Evolutionary conservation across 2,888 invertebrate species (phyloP).

Genomic region (Clusia tigrina): DNA sequence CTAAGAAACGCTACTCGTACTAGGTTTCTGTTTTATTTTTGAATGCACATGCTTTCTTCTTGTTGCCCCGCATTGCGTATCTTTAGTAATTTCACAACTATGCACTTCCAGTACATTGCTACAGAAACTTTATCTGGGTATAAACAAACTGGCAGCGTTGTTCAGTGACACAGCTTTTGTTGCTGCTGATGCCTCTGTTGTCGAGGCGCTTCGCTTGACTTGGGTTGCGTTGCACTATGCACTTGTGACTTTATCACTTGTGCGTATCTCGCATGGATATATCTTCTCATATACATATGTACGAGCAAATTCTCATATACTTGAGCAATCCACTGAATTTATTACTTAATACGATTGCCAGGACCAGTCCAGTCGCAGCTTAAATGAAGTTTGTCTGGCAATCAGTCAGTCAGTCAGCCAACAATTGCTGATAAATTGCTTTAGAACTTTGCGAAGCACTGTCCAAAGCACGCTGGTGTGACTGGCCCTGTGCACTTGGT

Average conservation of each 20-base stretch:
- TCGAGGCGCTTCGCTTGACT: slow-evolving; percentile 47
- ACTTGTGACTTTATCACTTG: slow-evolving; percentile 40
- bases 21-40: not conserved
- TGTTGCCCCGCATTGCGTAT: not conserved
- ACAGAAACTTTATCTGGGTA: not conserved
- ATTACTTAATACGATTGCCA: no score
- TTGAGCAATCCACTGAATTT: no score
- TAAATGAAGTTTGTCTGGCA: not conserved
- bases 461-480: not conserved
- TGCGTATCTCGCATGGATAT: slow-evolving; percentile 3
- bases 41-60: not conserved
- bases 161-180: not conserved
- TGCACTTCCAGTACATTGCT: not conserved
- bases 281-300: not conserved
- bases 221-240: slow-evolving; percentile 31
- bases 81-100: not conserved
- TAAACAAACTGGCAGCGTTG: not conserved
- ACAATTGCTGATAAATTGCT: not conserved
- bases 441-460: not conserved
- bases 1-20: no score
- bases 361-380: no score
- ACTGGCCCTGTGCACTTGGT: not conserved
- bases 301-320: not conserved
- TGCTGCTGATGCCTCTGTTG: slow-evolving; percentile 24
- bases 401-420: not conserved